Conservation (phyloP, 2,888 invertebrate species). For the Syrphus vitripennis region DNA sequence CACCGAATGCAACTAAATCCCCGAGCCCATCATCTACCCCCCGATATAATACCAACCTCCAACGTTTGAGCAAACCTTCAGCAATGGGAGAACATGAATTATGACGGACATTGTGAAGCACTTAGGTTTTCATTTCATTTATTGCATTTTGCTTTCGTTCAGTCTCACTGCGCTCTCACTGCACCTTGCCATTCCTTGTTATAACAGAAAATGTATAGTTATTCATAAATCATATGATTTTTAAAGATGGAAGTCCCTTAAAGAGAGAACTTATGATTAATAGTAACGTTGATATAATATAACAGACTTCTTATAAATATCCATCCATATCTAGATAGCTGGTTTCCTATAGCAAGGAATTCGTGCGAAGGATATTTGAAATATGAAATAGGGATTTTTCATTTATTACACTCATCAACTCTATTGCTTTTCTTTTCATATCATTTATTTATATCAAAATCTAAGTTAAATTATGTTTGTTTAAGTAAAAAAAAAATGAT, state of each 20-base stretch:
- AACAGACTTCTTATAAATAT: background rate
- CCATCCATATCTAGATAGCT: no score
- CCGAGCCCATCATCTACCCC: no score
- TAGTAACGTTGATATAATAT: background rate
- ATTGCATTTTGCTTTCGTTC: background rate
- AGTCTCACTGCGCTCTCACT: background rate
- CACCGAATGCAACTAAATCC: background rate
- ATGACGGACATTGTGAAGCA: background rate
- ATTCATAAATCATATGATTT: constrained; percentile 25
- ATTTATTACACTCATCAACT: background rate
- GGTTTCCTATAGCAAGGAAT: background rate
- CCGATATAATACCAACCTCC: background rate
- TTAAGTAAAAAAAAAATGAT: no score
- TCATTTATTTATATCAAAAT: background rate
- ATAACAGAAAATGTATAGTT: background rate
- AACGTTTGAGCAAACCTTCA: no score
- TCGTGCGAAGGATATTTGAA: background rate
- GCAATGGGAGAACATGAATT: constrained; percentile 14
- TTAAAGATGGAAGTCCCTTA: background rate
- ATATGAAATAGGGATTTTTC: background rate
- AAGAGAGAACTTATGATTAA: constrained; percentile 19
- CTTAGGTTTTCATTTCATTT: background rate
- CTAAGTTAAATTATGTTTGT: background rate
- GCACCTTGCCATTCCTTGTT: background rate
- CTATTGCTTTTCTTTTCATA: background rate